These are phyloP conservation scores for Octodon degus DNA, from an alignment of 2,113 vertebrate genomes.

Conservation along the genomic window DNA sequence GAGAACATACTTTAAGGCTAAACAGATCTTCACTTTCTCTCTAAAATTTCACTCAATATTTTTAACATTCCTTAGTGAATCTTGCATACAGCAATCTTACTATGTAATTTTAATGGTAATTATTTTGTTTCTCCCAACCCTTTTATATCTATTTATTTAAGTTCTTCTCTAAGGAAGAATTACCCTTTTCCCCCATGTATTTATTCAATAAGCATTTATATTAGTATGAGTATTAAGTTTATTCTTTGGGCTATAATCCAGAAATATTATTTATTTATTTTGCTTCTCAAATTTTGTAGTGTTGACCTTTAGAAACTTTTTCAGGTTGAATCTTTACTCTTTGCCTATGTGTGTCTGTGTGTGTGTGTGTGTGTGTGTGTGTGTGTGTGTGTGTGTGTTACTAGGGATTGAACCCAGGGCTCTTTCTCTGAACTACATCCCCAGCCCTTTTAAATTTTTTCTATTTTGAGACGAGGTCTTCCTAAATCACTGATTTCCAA, in stretches of 20 bases:
- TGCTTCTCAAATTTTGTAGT: slow-evolving; percentile 21
- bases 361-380: background rate
- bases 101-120: background rate
- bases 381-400: background rate
- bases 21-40: background rate
- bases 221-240: background rate
- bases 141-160: background rate
- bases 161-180: background rate
- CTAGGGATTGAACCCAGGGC: background rate
- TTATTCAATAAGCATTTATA: background rate
- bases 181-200: background rate
- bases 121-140: background rate
- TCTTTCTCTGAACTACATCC: background rate
- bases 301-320: background rate
- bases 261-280: background rate
- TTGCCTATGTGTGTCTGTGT: background rate
- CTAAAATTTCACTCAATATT: background rate
- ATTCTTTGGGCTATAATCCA: background rate
- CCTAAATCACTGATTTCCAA: background rate
- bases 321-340: background rate
- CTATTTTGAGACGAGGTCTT: background rate
- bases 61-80: background rate
- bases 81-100: background rate
- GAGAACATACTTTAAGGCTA: slow-evolving; percentile 2
- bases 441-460: background rate